Base-by-base conservation (phyloP, 2,888 invertebrate genomes). In the Ormyrus pomaceus region DNA sequence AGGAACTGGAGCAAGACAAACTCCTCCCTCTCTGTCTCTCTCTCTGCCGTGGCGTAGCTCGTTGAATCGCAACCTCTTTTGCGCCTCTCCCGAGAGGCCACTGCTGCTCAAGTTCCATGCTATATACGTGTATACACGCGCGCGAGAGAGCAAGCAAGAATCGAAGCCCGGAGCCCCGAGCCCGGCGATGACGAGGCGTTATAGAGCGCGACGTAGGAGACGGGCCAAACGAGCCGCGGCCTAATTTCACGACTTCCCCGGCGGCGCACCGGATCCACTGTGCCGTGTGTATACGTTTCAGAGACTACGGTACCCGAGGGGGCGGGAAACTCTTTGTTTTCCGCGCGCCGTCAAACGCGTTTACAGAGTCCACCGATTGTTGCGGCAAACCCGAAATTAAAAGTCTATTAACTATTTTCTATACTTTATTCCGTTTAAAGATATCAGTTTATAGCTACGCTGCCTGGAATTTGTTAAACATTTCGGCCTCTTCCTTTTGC, bases 1-100 rank as follows among this genome's bases (percentile, higher is more conserved):
- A 82, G 83, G 83, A 86, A 87, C 84, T 86, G 84, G 86, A 86
- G 85, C 86, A 85, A 85, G 85, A 86, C 85, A 85, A 86, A 85
- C 84, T 85, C 79, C 58, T 70, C 58, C n/a, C 46, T 69, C 56
- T 50, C 51, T 34, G 62, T 62, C 62, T n/a, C 73, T 73, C 53
- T 34, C 34, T 34, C 71, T 11, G 48, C 5, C 46, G 64, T 19
- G 5, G 19, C 51, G 13, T 51, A 59, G 62, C 72, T 64, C 64
- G 72, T 72, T 73, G 73, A 73, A 65, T 74, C 75, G 68, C 61
- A 68, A 61, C 13, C 75, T 68, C 68, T 61, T 68, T 68, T 69
- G 68, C 68, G 61, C 61, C 59, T 53, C 61, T 76, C 75, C 75
- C 68, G 6, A 9, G 75, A 69, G 68, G 68, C 68, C 5, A 65